These are phyloP conservation scores for Ispidina picta DNA, from an alignment of 2,797 vertebrate genomes.

Conservation along the genomic window DNA sequence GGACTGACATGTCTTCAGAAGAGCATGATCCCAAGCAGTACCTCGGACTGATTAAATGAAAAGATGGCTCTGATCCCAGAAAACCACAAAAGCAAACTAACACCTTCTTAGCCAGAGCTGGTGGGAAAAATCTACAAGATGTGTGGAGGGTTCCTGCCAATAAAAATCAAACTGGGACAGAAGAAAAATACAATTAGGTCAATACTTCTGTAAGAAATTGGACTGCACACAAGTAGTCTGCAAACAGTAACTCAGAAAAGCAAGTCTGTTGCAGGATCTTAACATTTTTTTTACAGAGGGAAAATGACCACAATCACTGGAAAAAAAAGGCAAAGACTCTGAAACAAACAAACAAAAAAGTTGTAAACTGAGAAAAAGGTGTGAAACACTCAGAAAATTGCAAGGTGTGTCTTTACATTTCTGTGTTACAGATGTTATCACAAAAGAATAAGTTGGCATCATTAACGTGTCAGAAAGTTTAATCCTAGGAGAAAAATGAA, in stretches of 20 bases:
- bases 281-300: background rate
- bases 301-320: background rate
- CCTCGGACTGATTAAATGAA: background rate
- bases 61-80: slow-evolving; percentile 44
- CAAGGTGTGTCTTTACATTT: background rate
- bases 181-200: slow-evolving; percentile 46
- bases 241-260: background rate
- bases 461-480: background rate
- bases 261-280: background rate
- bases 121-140: slow-evolving; percentile 1
- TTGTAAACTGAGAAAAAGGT: background rate
- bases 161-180: background rate
- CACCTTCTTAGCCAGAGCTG: slow-evolving; percentile 10
- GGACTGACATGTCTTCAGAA: background rate
- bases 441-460: background rate
- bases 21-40: background rate
- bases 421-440: background rate
- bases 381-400: background rate
- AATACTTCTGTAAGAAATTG: slow-evolving; percentile 14
- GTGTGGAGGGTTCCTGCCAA: slow-evolving; percentile 4
- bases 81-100: slow-evolving; percentile 41
- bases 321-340: background rate
- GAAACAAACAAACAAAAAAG: background rate
- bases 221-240: background rate
- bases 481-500: slow-evolving; percentile 3